phyloP scores from a whole-genome alignment of 2,113 vertebrate species.

The Trogon surrucura region DNA sequence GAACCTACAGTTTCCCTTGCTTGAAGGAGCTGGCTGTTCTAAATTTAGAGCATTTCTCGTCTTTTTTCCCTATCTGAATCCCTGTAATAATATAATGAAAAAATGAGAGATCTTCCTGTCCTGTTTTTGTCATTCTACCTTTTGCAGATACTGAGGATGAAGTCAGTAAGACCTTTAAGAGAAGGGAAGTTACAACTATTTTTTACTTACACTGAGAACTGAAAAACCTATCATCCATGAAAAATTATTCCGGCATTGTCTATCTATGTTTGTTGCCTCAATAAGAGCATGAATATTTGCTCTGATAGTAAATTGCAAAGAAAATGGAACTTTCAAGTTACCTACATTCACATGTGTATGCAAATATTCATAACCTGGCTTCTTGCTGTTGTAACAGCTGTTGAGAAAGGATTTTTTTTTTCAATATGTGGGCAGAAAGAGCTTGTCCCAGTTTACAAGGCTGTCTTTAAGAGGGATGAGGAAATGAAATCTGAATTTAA shows the following conservation, averaged over 20 bases:
- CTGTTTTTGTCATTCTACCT: neutral
- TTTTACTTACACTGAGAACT: neutral
- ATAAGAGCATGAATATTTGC: neutral
- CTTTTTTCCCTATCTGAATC: neutral
- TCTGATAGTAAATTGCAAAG: slow-evolving; percentile 26
- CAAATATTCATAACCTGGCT: slow-evolving; percentile 4
- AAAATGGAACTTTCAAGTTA: slow-evolving; percentile 32
- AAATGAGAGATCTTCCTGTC: neutral
- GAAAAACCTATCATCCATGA: neutral
- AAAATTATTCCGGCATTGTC: neutral
- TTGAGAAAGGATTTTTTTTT: slow-evolving; percentile 4
- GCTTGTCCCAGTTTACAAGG: slow-evolving; percentile 23
- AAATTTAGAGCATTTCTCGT: neutral
- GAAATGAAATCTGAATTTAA: slow-evolving; percentile 25
- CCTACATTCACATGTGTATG: neutral
- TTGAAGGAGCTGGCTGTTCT: neutral
- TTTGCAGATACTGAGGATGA: neutral
- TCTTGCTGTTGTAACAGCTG: slow-evolving; percentile 4
- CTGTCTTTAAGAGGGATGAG: slow-evolving; percentile 27
- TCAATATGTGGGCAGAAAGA: neutral
- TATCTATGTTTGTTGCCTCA: neutral
- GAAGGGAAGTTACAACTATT: neutral
- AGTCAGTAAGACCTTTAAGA: neutral
- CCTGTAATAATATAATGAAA: neutral
- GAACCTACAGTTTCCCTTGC: neutral